Conservation (phyloP, 1,140 invertebrate species). For the Babylonia areolata region DNA sequence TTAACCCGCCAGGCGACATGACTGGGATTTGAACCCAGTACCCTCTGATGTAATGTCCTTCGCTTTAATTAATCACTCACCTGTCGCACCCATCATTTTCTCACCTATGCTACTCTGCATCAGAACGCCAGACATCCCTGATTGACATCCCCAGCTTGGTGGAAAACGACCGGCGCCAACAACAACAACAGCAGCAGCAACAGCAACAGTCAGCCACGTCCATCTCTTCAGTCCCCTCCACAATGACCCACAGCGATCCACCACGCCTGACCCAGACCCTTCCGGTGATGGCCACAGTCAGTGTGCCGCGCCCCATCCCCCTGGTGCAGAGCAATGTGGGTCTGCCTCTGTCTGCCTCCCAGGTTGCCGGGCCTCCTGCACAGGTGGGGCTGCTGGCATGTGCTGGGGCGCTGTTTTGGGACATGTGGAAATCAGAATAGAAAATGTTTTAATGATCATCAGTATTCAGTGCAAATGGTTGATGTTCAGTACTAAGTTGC, state of each 20-base stretch:
- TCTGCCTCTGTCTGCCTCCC: constrained; percentile 30
- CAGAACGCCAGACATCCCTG: constrained; percentile 49
- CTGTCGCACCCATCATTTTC: no score
- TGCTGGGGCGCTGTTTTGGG: not conserved
- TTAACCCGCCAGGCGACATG: no score
- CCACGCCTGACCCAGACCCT: constrained; percentile 29
- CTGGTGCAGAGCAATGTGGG: constrained; percentile 65
- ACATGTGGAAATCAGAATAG: not conserved
- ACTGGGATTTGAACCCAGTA: no score
- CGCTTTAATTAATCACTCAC: no score
- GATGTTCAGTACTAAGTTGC: no score
- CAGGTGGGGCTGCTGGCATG: not conserved
- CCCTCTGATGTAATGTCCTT: no score
- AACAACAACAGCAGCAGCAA: constrained; percentile 16
- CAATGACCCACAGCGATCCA: constrained; percentile 21
- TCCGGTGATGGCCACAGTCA: constrained; percentile 51
- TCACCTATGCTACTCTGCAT: not conserved
- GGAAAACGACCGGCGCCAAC: constrained; percentile 15
- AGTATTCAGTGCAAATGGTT: no score
- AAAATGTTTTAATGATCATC: no score
- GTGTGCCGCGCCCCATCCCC: constrained; percentile 63
- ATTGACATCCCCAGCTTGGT: constrained; percentile 42
- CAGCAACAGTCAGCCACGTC: not conserved
- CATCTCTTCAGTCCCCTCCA: constrained; percentile 7
- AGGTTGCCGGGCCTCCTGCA: not conserved